Conservation (phyloP, 2,888 invertebrate species). For the Clostera curtula region DNA sequence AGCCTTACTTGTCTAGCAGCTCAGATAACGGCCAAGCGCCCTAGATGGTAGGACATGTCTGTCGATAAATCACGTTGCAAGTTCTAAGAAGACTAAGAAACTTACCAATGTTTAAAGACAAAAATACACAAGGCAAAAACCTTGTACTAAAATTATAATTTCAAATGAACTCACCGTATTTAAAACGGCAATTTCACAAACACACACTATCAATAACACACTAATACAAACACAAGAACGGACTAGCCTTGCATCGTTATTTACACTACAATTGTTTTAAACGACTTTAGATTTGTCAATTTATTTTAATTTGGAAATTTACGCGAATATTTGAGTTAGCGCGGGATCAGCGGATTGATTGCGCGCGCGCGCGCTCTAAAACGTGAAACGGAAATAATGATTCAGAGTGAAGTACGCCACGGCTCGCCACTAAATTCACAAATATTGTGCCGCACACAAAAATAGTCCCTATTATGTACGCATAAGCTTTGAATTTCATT, state of each 20-base stretch:
- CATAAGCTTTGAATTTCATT: background rate
- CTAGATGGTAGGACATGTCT: constrained; percentile 19
- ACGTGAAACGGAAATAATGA: constrained; percentile 44
- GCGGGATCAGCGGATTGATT: constrained; percentile 61
- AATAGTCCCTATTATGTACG: background rate
- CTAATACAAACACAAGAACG: constrained; percentile 30
- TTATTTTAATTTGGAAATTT: constrained; percentile 37
- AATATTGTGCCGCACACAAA: background rate
- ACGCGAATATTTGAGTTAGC: constrained; percentile 47
- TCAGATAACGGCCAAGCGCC: constrained; percentile 23
- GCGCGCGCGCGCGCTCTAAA: constrained; percentile 53
- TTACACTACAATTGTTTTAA: constrained; percentile 16
- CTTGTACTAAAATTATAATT: constrained; percentile 1
- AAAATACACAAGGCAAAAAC: constrained; percentile 11
- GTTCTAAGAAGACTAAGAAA: too few species aligned
- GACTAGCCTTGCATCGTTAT: constrained; percentile 21
- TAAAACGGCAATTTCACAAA: constrained; percentile 12
- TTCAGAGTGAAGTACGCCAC: constrained; percentile 19
- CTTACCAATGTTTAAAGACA: too few species aligned
- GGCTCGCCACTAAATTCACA: too few species aligned
- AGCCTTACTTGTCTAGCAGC: too few species aligned
- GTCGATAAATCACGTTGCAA: too few species aligned
- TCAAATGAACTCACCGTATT: constrained; percentile 16
- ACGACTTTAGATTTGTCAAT: constrained; percentile 29
- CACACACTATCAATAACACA: constrained; percentile 27